Percentiles rank a stretch among this genome's conserved stretches.
Conservation (phyloP, 2,113 vertebrate species). For the Vanacampus margaritifer region DNA sequence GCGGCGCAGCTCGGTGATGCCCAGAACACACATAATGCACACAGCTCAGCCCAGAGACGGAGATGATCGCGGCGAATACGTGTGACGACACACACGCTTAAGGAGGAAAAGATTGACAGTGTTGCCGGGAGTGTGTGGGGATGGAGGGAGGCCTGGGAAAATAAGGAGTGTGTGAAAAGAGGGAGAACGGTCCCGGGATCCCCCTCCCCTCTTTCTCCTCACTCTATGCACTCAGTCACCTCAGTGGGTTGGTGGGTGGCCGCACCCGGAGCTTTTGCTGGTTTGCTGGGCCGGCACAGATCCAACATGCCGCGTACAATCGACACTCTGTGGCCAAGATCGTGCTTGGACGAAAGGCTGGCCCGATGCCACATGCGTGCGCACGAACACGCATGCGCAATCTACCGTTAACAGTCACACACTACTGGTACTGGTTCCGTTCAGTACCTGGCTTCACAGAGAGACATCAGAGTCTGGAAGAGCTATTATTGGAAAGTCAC, state of each 20-base stretch:
- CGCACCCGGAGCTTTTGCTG: slow-evolving; percentile 16
- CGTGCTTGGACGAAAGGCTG: slow-evolving; percentile 28
- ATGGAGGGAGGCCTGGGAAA: slow-evolving; percentile 26
- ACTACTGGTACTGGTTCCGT: background rate
- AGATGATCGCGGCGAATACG: slow-evolving; percentile 13
- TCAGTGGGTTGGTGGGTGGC: slow-evolving; percentile 48
- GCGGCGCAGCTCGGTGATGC: slow-evolving; percentile 33
- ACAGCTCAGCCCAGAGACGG: slow-evolving; percentile 21
- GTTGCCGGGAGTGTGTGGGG: slow-evolving; percentile 21
- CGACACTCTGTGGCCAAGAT: slow-evolving; percentile 52
- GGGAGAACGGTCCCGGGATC: slow-evolving; percentile 22
- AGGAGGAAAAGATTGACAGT: background rate
- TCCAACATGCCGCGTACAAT: slow-evolving; percentile 64
- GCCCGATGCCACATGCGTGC: slow-evolving; percentile 17
- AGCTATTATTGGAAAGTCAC: no score
- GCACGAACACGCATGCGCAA: slow-evolving; percentile 10
- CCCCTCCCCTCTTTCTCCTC: slow-evolving; percentile 27
- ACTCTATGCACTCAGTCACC: slow-evolving; percentile 63
- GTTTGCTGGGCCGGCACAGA: slow-evolving; percentile 40
- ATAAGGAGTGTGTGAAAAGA: slow-evolving; percentile 56
- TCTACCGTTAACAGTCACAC: no score
- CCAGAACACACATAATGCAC: slow-evolving; percentile 30
- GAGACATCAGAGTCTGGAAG: no score
- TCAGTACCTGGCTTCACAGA: no score
- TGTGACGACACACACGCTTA: slow-evolving; percentile 1